Base-by-base conservation (phyloP, 1,140 invertebrate genomes). In the Drosophila mayri region DNA sequence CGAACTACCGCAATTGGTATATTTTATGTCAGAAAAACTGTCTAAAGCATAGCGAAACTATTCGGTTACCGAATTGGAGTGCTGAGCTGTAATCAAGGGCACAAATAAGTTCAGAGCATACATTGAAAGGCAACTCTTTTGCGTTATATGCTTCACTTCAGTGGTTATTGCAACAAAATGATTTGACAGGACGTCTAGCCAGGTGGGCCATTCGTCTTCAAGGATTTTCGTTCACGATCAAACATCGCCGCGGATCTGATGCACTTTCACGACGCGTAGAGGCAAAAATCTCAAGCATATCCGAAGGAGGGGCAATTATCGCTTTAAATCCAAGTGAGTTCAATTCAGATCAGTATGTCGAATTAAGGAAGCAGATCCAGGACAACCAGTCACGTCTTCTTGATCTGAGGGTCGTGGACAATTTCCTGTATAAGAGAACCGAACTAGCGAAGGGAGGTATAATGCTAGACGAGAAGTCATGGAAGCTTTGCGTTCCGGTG, bases 1-100 rank as follows among this genome's bases (percentile, higher is more conserved):
- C 11, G 75, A 71, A 46, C 14, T 50, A 22, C 71, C 88, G 0
- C n/a, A n/a, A n/a, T n/a, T n/a, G n/a, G n/a, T n/a, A n/a, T n/a
- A n/a, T n/a, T n/a, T n/a, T n/a, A n/a, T n/a, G n/a, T n/a, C n/a
- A n/a, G n/a, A n/a, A n/a, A n/a, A n/a, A n/a, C n/a, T n/a, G n/a
- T n/a, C n/a, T n/a, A n/a, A n/a, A n/a, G n/a, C n/a, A 76, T 90
- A 8, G 79, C 60, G 65, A 18, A 76, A 79, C 35, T 81, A 74
- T 47, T 59, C 70, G 0, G 76, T 81, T 6, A 79, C 75, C 8
- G 67, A 81, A 22, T 59, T 72, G 43, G 77, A 79, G 65, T 66
- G 68, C 25, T 54, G 75, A 20, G 79, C 65, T 4, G 71, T 61
- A 2, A 46, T 76, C 4, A 67, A 60, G 20, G 65, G 60, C 1